These are phyloP conservation scores for Megaptera novaeangliae DNA, from an alignment of 2,113 vertebrate genomes.

Conservation along the genomic window DNA sequence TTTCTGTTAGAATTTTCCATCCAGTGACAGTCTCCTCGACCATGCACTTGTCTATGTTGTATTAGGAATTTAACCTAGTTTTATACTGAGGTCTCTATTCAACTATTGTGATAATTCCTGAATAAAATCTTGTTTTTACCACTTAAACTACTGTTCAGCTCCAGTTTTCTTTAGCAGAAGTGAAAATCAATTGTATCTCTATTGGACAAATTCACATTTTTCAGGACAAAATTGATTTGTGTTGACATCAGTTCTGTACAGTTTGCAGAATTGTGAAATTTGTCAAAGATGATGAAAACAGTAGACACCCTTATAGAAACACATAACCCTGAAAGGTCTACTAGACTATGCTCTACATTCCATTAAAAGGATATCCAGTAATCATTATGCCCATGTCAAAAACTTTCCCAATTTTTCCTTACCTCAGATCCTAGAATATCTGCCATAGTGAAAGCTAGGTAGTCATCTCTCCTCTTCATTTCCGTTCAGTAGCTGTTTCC, in stretches of 20 bases:
- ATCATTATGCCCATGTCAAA: background rate
- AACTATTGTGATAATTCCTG: background rate
- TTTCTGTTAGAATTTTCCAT: background rate
- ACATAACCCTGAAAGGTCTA: background rate
- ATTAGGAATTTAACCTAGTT: background rate
- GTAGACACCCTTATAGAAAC: background rate
- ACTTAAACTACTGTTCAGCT: background rate
- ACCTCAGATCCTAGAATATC: background rate
- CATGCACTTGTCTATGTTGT: background rate
- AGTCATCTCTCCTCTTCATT: background rate
- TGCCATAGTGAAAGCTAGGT: background rate
- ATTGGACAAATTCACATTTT: background rate
- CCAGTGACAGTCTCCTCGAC: rapidly evolving
- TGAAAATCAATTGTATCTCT: background rate
- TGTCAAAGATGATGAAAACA: background rate
- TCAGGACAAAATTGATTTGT: background rate
- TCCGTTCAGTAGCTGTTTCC: background rate
- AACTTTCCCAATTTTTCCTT: background rate
- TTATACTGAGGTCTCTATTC: background rate
- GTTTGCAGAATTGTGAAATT: background rate
- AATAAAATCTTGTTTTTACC: background rate
- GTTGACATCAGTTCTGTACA: background rate
- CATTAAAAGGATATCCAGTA: background rate
- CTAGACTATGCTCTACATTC: background rate
- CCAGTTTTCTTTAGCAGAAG: background rate